Evolutionary conservation across 2,113 vertebrate genomes (phyloP).

Genomic region (Pseudois nayaur): DNA sequence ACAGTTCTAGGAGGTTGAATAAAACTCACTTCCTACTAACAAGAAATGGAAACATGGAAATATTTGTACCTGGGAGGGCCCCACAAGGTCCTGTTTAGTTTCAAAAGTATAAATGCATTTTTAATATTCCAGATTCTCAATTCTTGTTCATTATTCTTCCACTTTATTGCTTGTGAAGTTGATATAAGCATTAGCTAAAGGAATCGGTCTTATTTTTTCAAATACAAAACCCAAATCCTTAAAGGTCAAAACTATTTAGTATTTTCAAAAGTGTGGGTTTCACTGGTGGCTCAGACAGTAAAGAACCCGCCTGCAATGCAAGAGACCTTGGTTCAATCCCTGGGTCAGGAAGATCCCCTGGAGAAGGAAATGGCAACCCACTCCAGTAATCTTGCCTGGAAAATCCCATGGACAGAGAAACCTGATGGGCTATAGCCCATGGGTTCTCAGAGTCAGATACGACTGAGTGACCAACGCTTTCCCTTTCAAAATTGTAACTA

Average conservation of each 20-base stretch:
- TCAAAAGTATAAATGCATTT: neutral
- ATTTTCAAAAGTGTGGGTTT: neutral
- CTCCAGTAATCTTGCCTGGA: neutral
- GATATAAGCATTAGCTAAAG: neutral
- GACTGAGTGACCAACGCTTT: neutral
- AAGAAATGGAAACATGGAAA: neutral
- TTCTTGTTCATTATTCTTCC: neutral
- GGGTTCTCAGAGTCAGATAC: neutral
- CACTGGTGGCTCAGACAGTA: neutral
- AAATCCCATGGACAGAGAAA: neutral
- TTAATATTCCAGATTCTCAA: neutral
- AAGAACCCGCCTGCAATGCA: neutral
- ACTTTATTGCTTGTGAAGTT: neutral
- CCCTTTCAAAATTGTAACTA: neutral
- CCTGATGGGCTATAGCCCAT: neutral
- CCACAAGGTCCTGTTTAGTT: neutral
- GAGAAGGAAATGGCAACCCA: neutral
- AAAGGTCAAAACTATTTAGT: neutral
- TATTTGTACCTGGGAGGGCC: neutral
- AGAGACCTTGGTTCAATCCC: neutral
- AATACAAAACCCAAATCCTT: neutral
- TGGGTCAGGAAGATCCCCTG: neutral
- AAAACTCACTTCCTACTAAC: neutral
- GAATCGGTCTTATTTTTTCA: neutral
- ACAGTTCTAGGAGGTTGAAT: neutral